Evolutionary conservation across 2,888 invertebrate species (phyloP).

Genomic region (Nebria brevicollis): DNA sequence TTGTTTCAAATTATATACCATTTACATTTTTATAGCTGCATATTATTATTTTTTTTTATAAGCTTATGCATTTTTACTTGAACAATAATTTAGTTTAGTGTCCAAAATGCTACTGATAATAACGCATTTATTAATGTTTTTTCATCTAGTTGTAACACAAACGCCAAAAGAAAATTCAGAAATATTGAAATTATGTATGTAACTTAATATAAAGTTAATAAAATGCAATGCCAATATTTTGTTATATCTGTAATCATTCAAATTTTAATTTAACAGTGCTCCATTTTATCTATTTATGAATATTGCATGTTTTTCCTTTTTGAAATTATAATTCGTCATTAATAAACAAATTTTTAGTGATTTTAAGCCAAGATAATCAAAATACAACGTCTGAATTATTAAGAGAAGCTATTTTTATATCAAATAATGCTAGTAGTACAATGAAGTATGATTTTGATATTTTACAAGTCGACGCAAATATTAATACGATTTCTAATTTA

Average conservation of each 20-base stretch:
- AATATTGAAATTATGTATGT: neutral
- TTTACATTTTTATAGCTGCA: no score
- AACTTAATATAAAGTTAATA: neutral
- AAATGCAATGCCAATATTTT: neutral
- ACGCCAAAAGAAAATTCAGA: neutral
- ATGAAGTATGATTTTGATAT: neutral
- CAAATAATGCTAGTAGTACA: neutral
- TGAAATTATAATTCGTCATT: neutral
- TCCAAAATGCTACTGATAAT: no score
- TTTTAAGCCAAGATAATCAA: neutral
- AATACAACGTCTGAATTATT: neutral
- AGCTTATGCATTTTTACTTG: no score
- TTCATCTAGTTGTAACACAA: neutral
- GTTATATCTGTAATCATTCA: neutral
- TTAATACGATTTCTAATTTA: neutral
- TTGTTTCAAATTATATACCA: no score
- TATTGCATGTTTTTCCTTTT: neutral
- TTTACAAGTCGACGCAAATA: neutral
- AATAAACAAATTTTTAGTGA: neutral
- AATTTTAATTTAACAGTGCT: neutral
- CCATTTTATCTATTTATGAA: no score
- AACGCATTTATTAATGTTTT: neutral
- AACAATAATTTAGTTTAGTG: no score
- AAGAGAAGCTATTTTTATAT: neutral
- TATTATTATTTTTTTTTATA: no score